Percentiles rank a stretch among this genome's conserved stretches.
These are phyloP conservation scores for Hycleus phaleratus DNA, from an alignment of 1,140 invertebrate species.

Conservation along the genomic window DNA sequence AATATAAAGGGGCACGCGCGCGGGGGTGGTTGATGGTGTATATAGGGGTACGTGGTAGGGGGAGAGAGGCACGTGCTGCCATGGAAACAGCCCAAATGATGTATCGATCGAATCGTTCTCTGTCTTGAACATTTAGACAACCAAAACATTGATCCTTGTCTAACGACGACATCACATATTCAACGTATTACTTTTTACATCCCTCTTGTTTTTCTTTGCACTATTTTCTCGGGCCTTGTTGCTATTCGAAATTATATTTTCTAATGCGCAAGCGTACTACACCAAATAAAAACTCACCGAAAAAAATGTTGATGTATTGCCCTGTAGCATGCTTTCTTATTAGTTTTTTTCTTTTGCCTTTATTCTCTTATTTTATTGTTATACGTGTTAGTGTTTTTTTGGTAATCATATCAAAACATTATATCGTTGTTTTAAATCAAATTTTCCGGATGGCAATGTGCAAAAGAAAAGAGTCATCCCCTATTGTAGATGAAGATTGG, in stretches of 20 bases:
- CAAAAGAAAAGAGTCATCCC: too few relatives aligned
- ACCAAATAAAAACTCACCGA: too few relatives aligned
- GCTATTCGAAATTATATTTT: slow-evolving; percentile 22
- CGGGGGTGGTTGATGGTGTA: slow-evolving; percentile 4
- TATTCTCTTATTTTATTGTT: too few relatives aligned
- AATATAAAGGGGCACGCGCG: slow-evolving; percentile 34
- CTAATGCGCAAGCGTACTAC: background rate
- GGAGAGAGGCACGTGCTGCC: slow-evolving; percentile 38
- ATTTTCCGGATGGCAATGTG: too few relatives aligned
- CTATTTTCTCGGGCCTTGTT: slow-evolving; percentile 29
- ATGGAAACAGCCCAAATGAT: slow-evolving; percentile 41
- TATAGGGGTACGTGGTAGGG: slow-evolving; percentile 25
- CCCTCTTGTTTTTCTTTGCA: slow-evolving; percentile 33
- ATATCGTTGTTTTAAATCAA: too few relatives aligned
- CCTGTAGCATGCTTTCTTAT: too few relatives aligned
- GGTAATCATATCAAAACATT: too few relatives aligned
- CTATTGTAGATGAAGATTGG: too few relatives aligned
- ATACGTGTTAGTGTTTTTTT: too few relatives aligned
- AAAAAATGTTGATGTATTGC: too few relatives aligned
- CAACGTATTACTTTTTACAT: slow-evolving; percentile 42
- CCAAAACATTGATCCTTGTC: slow-evolving; percentile 5
- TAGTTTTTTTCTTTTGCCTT: too few relatives aligned
- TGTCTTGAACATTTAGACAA: slow-evolving; percentile 17
- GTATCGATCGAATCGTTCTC: slow-evolving; percentile 35
- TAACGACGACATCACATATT: slow-evolving; percentile 39